Conservation (phyloP, 2,797 vertebrate species). For the Anguilla obscura region DNA sequence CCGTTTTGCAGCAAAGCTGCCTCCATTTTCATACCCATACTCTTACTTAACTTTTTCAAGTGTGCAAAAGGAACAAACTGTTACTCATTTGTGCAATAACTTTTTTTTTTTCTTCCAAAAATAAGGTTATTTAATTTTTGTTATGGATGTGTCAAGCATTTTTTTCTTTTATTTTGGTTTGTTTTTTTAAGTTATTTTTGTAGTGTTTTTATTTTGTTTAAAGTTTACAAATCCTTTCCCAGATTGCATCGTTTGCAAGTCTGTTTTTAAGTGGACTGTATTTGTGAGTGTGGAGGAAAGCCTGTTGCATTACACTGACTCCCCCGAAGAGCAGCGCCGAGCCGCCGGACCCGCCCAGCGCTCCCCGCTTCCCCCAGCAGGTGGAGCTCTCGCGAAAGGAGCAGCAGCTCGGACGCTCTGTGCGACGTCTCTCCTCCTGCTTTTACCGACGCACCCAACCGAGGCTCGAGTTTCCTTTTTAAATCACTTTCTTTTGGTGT, state of each 20-base stretch:
- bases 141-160: slow-evolving; percentile 47
- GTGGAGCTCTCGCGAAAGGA: slow-evolving; percentile 23
- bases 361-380: slow-evolving; percentile 37
- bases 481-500: not conserved
- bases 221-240: slow-evolving; percentile 83
- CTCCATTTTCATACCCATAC: slow-evolving; percentile 56
- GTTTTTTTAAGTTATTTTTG: slow-evolving; percentile 69
- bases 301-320: slow-evolving; percentile 9
- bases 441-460: slow-evolving; percentile 19
- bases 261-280: slow-evolving; percentile 42
- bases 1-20: slow-evolving; percentile 63
- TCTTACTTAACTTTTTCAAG: slow-evolving; percentile 56
- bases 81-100: slow-evolving; percentile 94
- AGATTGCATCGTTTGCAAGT: slow-evolving; percentile 78
- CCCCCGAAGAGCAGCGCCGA: slow-evolving; percentile 25
- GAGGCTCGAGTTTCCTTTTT: slow-evolving; percentile 19
- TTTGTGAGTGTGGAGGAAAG: slow-evolving; percentile 26
- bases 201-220: slow-evolving; percentile 77
- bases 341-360: slow-evolving; percentile 27
- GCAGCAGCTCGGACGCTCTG: not conserved
- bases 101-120: slow-evolving; percentile 67
- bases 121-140: slow-evolving; percentile 84
- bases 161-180: slow-evolving; percentile 61
- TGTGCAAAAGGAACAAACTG: slow-evolving; percentile 72
- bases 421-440: not conserved